Evolutionary conservation across 2,888 invertebrate species (phyloP), one percentile per base, ranked within the genome.

Genomic region (Palloptera scutellata): DNA sequence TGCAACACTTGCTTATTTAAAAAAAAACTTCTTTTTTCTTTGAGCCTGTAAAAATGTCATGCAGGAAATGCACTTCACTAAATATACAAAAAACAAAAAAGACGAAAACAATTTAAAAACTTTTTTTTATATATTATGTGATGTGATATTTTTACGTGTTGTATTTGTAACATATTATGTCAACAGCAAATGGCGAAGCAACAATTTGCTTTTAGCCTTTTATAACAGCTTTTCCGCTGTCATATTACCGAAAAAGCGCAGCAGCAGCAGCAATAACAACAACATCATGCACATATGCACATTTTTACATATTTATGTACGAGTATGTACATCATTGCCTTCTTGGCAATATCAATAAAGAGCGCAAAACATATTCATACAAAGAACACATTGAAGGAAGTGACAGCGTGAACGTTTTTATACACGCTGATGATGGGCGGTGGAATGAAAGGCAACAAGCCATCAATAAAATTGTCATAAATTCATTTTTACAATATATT

Each of bases 381-480:
- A 9, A 30, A 57, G 57, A 17, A 59, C n/a, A 17, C 15, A 57
- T 61, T 48, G 41, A 58, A 67, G 67, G 67, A 72, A 65, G 66
- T 67, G 41, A 71, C 65, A 63, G 66, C 59, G 55, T 61, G 61
- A 57, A 52, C 48, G 64, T 45, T 8, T 48, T n/a, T n/a, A n/a
- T n/a, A 19, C 10, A 51, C 12, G 30, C 48, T 40, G 13, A 12
- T 63, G 62, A 42, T 19, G 15, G 42, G 61, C 8, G 58, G 53
- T 30, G 51, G 61, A 11, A 61, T 8, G 61, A 40, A 53, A 52
- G 40, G 64, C 59, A 64, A 64, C 64, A 59, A 64, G 61, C 57
- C 66, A 74, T 78, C 78, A 77, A 78, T 75, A 76, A 78, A 80
- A 80, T 74, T 77, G 80, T 78, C 79, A 81, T 80, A 79, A 78